Conservation (phyloP, 2,797 vertebrate genomes). For the Clarias platycephalus region DNA sequence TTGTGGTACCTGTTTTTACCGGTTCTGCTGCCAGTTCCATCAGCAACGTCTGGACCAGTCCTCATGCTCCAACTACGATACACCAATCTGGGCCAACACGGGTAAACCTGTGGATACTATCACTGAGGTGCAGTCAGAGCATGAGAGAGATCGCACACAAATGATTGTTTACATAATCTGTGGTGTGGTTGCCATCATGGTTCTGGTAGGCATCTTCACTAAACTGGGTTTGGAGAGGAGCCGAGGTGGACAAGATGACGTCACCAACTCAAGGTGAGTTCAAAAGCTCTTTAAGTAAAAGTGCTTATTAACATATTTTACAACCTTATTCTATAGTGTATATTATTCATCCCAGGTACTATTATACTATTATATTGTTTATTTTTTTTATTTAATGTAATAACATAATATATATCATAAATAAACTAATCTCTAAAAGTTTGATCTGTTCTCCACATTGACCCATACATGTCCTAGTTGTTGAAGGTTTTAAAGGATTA, state of each 20-base stretch:
- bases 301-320: not conserved
- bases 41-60: conserved; percentile 91
- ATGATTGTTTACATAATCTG: conserved; percentile 98
- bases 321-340: not conserved
- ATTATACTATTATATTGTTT: not conserved
- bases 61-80: conserved; percentile 96
- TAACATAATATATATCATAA: not conserved
- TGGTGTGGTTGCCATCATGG: conserved; percentile 94
- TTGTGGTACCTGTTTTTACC: conserved; percentile 96
- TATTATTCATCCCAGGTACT: not conserved
- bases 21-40: conserved; percentile 96
- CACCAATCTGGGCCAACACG: conserved; percentile 96
- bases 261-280: conserved; percentile 80
- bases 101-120: conserved; percentile 85
- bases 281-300: not conserved
- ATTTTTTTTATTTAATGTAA: not conserved
- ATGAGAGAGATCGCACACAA: conserved; percentile 87
- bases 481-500: not conserved
- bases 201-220: conserved; percentile 92
- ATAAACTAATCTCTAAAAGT: not conserved
- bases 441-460: not conserved
- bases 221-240: conserved; percentile 92
- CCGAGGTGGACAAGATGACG: conserved; percentile 75
- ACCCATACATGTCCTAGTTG: not conserved
- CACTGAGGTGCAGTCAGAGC: conserved; percentile 80